Evolutionary conservation across 2,113 vertebrate genomes (phyloP).

Genomic region (Pandion haliaetus): DNA sequence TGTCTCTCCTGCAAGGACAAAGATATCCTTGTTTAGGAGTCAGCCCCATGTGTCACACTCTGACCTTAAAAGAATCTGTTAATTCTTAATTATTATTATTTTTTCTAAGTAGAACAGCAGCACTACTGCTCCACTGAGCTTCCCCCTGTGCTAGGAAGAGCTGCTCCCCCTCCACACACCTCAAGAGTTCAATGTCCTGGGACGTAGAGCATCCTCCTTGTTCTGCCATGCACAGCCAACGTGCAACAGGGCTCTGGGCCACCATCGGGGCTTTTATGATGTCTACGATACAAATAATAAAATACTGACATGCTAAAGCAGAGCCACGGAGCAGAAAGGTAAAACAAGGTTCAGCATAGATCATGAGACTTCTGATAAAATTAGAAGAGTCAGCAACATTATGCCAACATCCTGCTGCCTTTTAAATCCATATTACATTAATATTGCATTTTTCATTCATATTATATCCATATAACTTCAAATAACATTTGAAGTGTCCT

Average conservation of each 20-base stretch:
- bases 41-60: neutral
- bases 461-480: neutral
- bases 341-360: neutral
- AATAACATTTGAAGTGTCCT: neutral
- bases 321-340: neutral
- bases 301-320: neutral
- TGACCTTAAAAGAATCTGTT: neutral
- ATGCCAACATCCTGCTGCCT: neutral
- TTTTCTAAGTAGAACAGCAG: neutral
- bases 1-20: neutral
- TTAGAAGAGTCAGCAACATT: neutral
- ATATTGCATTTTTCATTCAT: constrained; percentile 17
- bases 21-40: neutral
- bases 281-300: neutral
- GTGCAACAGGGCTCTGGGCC: neutral
- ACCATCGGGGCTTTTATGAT: rapidly evolving
- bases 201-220: neutral
- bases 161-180: neutral
- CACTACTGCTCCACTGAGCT: rapidly evolving
- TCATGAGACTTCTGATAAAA: neutral
- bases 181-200: rapidly evolving
- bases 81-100: neutral
- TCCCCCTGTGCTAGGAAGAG: neutral
- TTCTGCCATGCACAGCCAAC: rapidly evolving
- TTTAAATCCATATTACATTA: neutral